A percentile compares a stretch with the other conserved stretches of the same genome.
These are phyloP conservation scores for Clarias pachynema DNA, from an alignment of 2,797 vertebrate genomes.

Conservation along the genomic window DNA sequence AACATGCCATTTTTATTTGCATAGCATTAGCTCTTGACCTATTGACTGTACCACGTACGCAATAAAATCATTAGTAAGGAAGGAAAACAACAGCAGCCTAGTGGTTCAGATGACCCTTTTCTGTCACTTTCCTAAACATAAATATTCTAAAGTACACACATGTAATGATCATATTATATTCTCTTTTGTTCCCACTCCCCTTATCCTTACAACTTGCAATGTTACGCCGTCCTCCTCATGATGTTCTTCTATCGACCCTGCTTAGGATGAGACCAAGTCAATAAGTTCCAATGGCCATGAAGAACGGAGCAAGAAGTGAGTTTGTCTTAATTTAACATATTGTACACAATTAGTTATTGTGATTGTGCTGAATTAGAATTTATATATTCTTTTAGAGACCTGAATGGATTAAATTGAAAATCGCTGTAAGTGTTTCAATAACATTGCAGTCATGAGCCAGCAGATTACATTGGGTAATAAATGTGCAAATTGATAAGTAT, in stretches of 20 bases:
- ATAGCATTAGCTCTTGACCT: conserved; percentile 54
- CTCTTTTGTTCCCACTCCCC: conserved; percentile 87
- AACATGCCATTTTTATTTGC: conserved; percentile 58
- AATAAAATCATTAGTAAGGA: conserved; percentile 65
- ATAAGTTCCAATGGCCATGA: conserved; percentile 91
- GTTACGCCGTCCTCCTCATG: conserved; percentile 92
- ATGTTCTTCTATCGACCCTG: conserved; percentile 98
- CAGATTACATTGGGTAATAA: background rate
- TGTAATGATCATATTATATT: conserved; percentile 89
- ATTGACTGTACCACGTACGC: conserved; percentile 62
- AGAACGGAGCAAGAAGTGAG: conserved; percentile 92
- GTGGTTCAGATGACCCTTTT: conserved; percentile 79
- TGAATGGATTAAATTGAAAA: conserved; percentile 11
- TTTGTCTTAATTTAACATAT: conserved; percentile 36
- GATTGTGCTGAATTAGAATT: conserved; percentile 29
- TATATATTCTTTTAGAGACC: conserved; percentile 21
- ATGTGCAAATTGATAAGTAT: conserved; percentile 20
- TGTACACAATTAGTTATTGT: background rate
- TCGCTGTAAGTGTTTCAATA: conserved; percentile 27
- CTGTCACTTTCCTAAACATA: conserved; percentile 51
- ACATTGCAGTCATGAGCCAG: conserved; percentile 9
- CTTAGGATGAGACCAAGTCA: conserved; percentile 95
- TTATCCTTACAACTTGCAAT: conserved; percentile 92
- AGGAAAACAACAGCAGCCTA: conserved; percentile 70
- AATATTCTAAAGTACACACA: conserved; percentile 68